Evolutionary conservation across 2,113 vertebrate genomes (phyloP).

Genomic region (Mirounga angustirostris): DNA sequence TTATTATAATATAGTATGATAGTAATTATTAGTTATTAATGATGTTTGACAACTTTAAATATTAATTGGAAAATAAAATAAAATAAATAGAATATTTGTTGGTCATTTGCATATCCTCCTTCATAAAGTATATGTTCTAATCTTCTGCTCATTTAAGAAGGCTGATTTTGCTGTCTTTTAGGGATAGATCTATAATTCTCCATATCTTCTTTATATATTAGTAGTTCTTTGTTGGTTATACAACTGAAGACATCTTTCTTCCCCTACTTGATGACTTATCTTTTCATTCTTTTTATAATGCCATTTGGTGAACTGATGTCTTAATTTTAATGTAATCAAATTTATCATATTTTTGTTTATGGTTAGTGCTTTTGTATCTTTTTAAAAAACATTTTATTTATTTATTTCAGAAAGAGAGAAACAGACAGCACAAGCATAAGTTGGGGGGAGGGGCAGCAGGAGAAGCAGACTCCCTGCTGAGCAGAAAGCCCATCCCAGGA

Average conservation of each 20-base stretch:
- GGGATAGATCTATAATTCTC: background rate
- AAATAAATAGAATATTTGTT: no score
- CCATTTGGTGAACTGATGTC: background rate
- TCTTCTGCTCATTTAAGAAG: background rate
- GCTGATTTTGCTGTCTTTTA: background rate
- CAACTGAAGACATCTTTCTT: background rate
- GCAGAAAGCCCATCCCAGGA: no score
- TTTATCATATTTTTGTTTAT: background rate
- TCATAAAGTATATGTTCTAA: background rate
- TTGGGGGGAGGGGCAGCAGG: no score
- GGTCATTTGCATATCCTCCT: no score
- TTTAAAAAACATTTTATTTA: no score
- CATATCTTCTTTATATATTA: background rate
- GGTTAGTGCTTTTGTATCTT: background rate
- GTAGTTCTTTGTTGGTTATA: background rate
- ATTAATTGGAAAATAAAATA: no score
- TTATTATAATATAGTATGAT: no score
- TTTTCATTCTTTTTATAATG: background rate
- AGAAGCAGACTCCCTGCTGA: no score
- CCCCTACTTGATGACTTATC: background rate
- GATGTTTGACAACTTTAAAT: no score
- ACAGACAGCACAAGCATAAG: no score
- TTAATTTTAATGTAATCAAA: background rate
- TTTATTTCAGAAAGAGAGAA: no score
- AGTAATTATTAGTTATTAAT: no score